These are phyloP conservation scores for Cetoscarus ocellatus DNA, from an alignment of 2,797 vertebrate species.

Conservation along the genomic window DNA sequence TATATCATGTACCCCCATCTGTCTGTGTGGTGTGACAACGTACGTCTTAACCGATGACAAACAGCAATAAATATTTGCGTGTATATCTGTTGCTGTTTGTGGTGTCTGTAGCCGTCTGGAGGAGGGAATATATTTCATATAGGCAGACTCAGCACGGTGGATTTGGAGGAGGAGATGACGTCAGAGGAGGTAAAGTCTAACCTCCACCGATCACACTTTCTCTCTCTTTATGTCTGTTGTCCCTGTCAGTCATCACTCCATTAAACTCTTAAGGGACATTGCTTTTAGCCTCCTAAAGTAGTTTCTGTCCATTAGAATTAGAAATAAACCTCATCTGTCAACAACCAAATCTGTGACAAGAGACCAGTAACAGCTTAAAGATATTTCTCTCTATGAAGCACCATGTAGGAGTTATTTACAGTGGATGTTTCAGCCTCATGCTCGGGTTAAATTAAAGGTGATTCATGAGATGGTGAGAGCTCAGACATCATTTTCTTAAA, in stretches of 20 bases:
- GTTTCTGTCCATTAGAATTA: not conserved
- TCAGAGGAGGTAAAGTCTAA: constrained; percentile 84
- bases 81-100: constrained; percentile 62
- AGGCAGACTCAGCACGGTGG: constrained; percentile 93
- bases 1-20: not conserved
- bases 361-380: not conserved
- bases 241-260: constrained; percentile 31
- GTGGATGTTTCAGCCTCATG: constrained; percentile 1
- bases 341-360: not conserved
- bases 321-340: not conserved
- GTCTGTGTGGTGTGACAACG: constrained; percentile 16
- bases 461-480: constrained; percentile 1
- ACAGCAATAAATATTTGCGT: constrained; percentile 9
- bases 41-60: constrained; percentile 2
- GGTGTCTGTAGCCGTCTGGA: constrained; percentile 77
- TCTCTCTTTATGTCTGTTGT: constrained; percentile 55
- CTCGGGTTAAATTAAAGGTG: not conserved
- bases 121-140: constrained; percentile 84
- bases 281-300: not conserved
- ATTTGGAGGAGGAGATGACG: constrained; percentile 89
- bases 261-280: not conserved
- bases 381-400: not conserved
- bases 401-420: not conserved
- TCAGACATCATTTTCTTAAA: not conserved
- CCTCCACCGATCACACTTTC: not conserved